Evolutionary conservation across 2,113 vertebrate species (phyloP), one percentile per base, ranked within the genome.

Genomic region (Procavia capensis): DNA sequence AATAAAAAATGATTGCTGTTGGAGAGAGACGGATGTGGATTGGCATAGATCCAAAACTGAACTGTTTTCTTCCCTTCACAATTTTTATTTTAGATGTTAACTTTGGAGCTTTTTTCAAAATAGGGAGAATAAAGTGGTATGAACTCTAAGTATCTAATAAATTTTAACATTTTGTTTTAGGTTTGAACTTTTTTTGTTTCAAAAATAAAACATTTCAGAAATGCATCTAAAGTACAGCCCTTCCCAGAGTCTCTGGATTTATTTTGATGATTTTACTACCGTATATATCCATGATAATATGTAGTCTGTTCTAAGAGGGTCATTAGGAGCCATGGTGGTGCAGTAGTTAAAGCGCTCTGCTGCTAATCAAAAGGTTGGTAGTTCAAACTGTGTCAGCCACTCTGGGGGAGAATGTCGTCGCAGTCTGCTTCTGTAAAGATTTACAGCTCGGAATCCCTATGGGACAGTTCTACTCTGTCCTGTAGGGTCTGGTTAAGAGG

Each of bases 161-260:
- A 82, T 57, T 43, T 9, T 92, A 47, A 85, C 50, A 25, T 78
- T 59, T 27, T 70, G 50, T 85, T 57, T 27, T 25, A 39, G 63
- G 7, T 82, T 79, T 96, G 29, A 39, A 9, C 11, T 54, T 54
- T 85, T 93, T 66, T 79, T 88, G 14, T 85, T 91, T 95, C 22
- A 75, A 86, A 66, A 87, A 78, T 63, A 87, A 79, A 31, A 63
- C 25, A 87, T 43, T 36, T 79, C 45, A 50, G 34, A 96, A 93
- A 76, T 88, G 8, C 27, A 31, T 64, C 85, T 50, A 9, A 83
- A 93, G 27, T 61, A 1, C 9, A 97, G 36, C 22, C 6, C 59
- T 91, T 86, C 19, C 43, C 43, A 82, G 25, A 34, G 84, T 78
- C 72, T 76, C 68, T 86, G 29, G 5, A 50, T 85, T 6, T 79